These are phyloP conservation scores for Clistopyga incitator DNA, from an alignment of 2,888 invertebrate species.

Conservation along the genomic window DNA sequence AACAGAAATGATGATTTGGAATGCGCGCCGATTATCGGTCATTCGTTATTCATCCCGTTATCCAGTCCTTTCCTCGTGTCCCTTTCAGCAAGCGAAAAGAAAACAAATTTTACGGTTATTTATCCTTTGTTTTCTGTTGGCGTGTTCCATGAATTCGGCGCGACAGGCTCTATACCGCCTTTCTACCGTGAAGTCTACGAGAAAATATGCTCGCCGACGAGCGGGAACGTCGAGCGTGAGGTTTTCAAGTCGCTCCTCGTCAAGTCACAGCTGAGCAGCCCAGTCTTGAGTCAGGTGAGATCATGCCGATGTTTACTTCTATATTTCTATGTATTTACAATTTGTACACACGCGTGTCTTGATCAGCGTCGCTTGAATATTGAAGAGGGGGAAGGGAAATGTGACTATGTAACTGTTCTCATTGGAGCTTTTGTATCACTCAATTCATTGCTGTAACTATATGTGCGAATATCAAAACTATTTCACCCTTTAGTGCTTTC, in stretches of 20 bases:
- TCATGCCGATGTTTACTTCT: not conserved
- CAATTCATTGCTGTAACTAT: not conserved
- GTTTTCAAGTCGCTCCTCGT: conserved; percentile 86
- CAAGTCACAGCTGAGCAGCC: conserved; percentile 85
- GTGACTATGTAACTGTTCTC: not conserved
- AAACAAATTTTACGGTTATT: not conserved
- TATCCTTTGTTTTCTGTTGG: conserved; percentile 25
- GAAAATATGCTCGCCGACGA: conserved; percentile 85
- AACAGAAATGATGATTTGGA: conserved; percentile 5
- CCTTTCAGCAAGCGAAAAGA: not conserved
- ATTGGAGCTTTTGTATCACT: conserved; percentile 8
- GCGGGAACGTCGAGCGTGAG: conserved; percentile 85
- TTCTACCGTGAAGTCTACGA: conserved; percentile 86
- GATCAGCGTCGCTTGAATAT: too few species aligned
- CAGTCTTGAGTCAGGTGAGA: conserved; percentile 84
- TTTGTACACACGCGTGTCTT: not conserved
- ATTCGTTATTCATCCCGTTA: conserved; percentile 29
- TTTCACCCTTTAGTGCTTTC: not conserved
- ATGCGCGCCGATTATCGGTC: conserved; percentile 31
- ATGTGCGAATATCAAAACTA: not conserved
- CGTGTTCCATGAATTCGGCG: conserved; percentile 25
- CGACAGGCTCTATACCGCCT: conserved; percentile 85
- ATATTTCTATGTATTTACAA: not conserved
- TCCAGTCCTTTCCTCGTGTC: not conserved
- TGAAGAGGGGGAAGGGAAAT: not conserved